A percentile compares a stretch with the other conserved stretches of the same genome.
phyloP scores from a whole-genome alignment of 2,113 vertebrate species.

The Eleginops maclovinus region DNA sequence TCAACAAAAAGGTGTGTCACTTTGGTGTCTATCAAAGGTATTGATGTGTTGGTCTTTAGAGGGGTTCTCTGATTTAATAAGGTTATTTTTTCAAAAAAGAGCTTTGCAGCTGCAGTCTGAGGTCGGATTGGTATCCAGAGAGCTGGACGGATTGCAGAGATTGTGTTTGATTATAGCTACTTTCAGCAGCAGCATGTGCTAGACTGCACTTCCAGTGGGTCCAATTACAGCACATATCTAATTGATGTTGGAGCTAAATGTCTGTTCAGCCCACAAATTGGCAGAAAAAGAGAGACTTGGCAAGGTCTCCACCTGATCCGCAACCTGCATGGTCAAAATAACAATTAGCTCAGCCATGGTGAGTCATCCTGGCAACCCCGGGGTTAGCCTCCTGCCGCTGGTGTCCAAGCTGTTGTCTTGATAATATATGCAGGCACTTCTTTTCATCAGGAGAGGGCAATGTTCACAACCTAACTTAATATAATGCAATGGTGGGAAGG shows the following conservation, averaged over 20 bases:
- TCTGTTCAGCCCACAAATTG: slow-evolving; percentile 40
- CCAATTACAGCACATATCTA: slow-evolving; percentile 60
- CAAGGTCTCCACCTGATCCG: slow-evolving; percentile 52
- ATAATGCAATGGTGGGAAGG: slow-evolving; percentile 16
- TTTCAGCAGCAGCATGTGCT: slow-evolving; percentile 32
- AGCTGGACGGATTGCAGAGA: slow-evolving; percentile 12
- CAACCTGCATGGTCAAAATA: slow-evolving; percentile 72
- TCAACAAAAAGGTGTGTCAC: not conserved
- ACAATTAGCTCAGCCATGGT: slow-evolving; percentile 66
- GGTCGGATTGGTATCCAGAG: slow-evolving; percentile 26
- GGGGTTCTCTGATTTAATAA: not conserved
- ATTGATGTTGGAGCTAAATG: slow-evolving; percentile 59
- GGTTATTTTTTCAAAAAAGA: not conserved
- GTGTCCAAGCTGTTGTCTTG: slow-evolving; percentile 57
- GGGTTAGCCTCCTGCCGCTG: slow-evolving; percentile 50
- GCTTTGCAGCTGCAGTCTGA: slow-evolving; percentile 10
- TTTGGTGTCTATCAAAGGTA: not conserved
- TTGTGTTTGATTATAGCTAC: slow-evolving; percentile 39
- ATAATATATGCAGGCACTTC: slow-evolving; percentile 65
- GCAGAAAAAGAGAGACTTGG: slow-evolving; percentile 47
- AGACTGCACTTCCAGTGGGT: slow-evolving; percentile 43
- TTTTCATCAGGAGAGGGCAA: slow-evolving; percentile 81
- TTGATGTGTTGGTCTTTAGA: not conserved
- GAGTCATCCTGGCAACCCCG: slow-evolving; percentile 71
- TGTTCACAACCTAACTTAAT: slow-evolving; percentile 70